Evolutionary conservation across 2,888 invertebrate species (phyloP), one percentile per base, ranked within the genome.

Genomic region (Tinea trinotella): DNA sequence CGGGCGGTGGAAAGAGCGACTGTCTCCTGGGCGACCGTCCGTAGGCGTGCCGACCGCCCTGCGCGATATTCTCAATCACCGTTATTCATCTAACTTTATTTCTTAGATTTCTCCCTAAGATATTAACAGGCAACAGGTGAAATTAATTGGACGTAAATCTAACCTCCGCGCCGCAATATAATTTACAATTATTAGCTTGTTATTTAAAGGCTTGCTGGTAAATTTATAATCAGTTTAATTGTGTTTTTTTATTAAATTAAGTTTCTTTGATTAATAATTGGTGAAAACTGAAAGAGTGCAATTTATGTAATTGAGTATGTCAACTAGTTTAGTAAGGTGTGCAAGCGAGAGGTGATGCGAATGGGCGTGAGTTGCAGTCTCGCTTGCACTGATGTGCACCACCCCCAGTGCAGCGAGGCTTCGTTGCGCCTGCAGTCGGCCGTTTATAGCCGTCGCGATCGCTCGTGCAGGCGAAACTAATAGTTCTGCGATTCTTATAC

Each of bases 341-440:
- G 80, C 84, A 84, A 79, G 83, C 80, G 82, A 84, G 79, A 77
- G 76, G 80, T 73, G 71, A 75, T 75, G 76, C 68, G 77, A 76
- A 80, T 83, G 85, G 86, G 80, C 81, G 58, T 76, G 71, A 61
- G 66, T 60, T 76, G 82, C 81, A 81, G 81, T 85, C 83, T 83
- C 83, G 78, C 84, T 85, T 83, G 82, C 83, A 80, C 80, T 63
- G 67, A n/a, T 59, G 70, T 82, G 82, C 82, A 80, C 83, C 81
- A 79, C 82, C 85, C 83, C 78, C 72, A 34, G 20, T 66, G 60
- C 63, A 66, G 66, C n/a, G n/a, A n/a, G n/a, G n/a, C n/a, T n/a
- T n/a, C n/a, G n/a, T n/a, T n/a, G n/a, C n/a, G n/a, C 71, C 64
- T 77, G 76, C 82, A 84, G 85, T 84, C 68, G 67, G 71, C 71